A percentile compares a stretch with the other conserved stretches of the same genome.
These are phyloP conservation scores for Melopsittacus undulatus DNA, from an alignment of 2,797 vertebrate genomes.

Conservation along the genomic window DNA sequence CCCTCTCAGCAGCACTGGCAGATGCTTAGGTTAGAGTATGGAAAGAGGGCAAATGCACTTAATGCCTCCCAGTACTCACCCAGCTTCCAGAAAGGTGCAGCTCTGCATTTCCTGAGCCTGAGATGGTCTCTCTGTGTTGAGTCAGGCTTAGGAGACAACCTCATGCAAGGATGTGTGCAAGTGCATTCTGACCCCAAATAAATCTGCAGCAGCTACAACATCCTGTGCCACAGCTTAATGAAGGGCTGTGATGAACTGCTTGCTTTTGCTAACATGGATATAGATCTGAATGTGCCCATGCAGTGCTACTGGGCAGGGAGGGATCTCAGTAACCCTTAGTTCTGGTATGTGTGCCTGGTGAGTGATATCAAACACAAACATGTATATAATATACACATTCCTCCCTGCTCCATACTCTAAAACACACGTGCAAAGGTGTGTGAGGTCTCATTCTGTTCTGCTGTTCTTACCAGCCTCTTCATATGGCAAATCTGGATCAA, in stretches of 20 bases:
- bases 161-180: not conserved
- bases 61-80: not conserved
- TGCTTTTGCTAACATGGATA: not conserved
- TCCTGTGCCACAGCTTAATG: not conserved
- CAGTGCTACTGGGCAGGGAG: not conserved
- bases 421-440: not conserved
- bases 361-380: not conserved
- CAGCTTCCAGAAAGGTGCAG: not conserved
- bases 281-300: not conserved
- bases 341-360: not conserved
- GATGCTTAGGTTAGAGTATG: not conserved
- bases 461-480: not conserved
- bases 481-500: not conserved
- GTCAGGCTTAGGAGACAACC: not conserved
- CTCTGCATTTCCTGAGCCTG: not conserved
- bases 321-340: not conserved
- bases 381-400: not conserved
- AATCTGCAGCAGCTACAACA: not conserved
- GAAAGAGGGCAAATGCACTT: not conserved
- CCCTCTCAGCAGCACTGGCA: not conserved
- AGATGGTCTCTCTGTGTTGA: not conserved
- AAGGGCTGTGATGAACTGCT: not conserved
- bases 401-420: not conserved
- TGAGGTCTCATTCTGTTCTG: not conserved
- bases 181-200: not conserved